phyloP scores from a whole-genome alignment of 1,140 invertebrate genomes.

The Rhyzopertha dominica region DNA sequence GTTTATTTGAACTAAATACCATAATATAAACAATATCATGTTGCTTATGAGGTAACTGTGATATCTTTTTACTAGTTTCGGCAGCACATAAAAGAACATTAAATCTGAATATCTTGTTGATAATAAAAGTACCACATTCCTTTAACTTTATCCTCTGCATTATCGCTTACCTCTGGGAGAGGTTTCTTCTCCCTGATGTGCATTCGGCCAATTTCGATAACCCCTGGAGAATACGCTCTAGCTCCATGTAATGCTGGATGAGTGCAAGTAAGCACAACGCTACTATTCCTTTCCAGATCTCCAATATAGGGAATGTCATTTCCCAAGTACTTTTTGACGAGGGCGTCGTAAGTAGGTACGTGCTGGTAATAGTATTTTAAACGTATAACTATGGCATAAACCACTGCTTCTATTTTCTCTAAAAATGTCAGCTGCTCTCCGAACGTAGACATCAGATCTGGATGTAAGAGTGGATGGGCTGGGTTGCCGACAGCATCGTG shows the following conservation, averaged over 20 bases:
- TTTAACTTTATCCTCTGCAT: too few relatives aligned
- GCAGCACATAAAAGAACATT: too few relatives aligned
- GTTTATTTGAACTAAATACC: too few relatives aligned
- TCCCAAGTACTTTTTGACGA: conserved; percentile 45
- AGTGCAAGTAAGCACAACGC: conserved; percentile 24
- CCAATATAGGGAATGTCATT: conserved; percentile 31
- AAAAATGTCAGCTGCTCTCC: conserved; percentile 39
- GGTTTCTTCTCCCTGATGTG: too few relatives aligned
- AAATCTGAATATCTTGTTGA: too few relatives aligned
- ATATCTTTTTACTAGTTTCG: too few relatives aligned
- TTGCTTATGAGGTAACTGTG: too few relatives aligned
- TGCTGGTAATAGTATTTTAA: conserved; percentile 15
- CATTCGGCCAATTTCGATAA: conserved; percentile 47
- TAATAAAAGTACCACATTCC: too few relatives aligned
- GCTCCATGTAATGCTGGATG: too few relatives aligned
- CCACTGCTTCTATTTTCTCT: conserved; percentile 41
- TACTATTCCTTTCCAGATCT: conserved; percentile 26
- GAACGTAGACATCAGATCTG: conserved; percentile 38
- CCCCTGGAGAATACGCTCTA: conserved; percentile 43
- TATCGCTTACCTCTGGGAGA: too few relatives aligned
- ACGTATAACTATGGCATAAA: conserved; percentile 20
- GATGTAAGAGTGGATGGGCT: conserved; percentile 46
- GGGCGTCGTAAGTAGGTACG: conserved; percentile 32
- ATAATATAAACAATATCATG: too few relatives aligned
- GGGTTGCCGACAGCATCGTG: conserved; percentile 34